Base-by-base conservation (phyloP, 2,797 vertebrate genomes). In the Halcyon chelicuti region DNA sequence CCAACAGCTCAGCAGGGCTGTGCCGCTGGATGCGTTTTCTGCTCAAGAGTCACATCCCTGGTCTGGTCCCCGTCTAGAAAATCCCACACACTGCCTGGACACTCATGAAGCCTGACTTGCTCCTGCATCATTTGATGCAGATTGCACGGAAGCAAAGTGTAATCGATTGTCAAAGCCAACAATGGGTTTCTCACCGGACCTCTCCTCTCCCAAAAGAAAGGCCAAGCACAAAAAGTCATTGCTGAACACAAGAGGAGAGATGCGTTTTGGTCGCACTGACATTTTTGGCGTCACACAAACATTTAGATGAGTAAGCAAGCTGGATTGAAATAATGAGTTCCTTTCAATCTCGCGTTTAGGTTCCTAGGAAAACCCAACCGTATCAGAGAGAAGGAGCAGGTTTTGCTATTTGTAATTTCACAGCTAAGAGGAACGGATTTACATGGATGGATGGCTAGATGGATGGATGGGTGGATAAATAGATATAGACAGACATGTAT, bases 401-500 rank as follows among this genome's bases (percentile, higher is more conserved):
- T 86, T 77, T 89, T 85, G 40, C 35, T 82, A 79, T 55, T 89
- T 3, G 0, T 70, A 62, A 66, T 92, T 90, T 93, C 70, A 66
- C 77, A 88, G 39, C 66, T 71, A 94, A 78, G 25, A 85, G 60
- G 70, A 90, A 72, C 18, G 35, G 73, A 86, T 95, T 92, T 86
- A 75, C 19, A 93, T 88, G 95, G 92, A 63, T 91, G 95, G 82
- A 60, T 94, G 78, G 39, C 35, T 82, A 91, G 89, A 91, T 77
- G 85, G 93, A 93, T 89, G 94, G 70, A 93, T 88, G 78, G 74
- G n/a, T 88, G 52, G 89, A 44, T 52, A 75, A 71, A 94, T 5
- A 88, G 83, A 42, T 84, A 92, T 21, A 88, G 93, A 95, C 86
- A 95, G 83, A 78, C 39, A 92, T 96, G 80, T 81, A 95, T 90